Conservation (phyloP, 1,140 invertebrate species). For the Papilio glaucus region DNA sequence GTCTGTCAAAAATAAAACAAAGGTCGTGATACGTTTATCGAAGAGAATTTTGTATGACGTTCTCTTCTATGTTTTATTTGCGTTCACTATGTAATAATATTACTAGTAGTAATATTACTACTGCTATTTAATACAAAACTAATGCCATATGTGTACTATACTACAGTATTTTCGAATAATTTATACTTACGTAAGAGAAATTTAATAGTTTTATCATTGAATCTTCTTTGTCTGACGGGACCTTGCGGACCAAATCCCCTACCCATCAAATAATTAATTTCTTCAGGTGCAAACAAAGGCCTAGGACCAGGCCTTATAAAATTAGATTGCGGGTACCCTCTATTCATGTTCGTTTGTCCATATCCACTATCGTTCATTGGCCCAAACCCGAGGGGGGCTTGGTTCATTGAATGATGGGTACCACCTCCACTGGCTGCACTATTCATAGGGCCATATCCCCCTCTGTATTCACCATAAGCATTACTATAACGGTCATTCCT, state of each 20-base stretch:
- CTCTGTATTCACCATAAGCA: slow-evolving; percentile 65
- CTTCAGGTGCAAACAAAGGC: slow-evolving; percentile 37
- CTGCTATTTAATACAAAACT: too few species aligned
- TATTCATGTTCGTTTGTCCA: slow-evolving; percentile 3
- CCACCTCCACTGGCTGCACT: slow-evolving; percentile 33
- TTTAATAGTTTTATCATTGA: slow-evolving; percentile 46
- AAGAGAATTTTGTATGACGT: too few species aligned
- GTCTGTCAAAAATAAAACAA: too few species aligned
- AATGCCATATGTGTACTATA: too few species aligned
- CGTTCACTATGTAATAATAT: too few species aligned
- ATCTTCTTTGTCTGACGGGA: slow-evolving; percentile 34
- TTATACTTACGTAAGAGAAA: slow-evolving; percentile 55
- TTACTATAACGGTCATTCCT: slow-evolving; percentile 59
- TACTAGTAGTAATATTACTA: too few species aligned
- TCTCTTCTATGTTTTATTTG: too few species aligned
- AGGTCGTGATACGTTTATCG: too few species aligned
- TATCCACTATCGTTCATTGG: slow-evolving; percentile 38
- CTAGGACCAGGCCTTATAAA: slow-evolving; percentile 36
- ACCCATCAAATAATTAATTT: slow-evolving; percentile 46
- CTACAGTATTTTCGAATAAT: too few species aligned
- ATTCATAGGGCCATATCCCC: slow-evolving; percentile 58
- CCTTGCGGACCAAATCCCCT: slow-evolving; percentile 57
- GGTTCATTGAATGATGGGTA: slow-evolving; percentile 22
- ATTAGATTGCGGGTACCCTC: slow-evolving; percentile 23
- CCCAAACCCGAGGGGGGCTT: too few species aligned